phyloP scores from a whole-genome alignment of 2,888 invertebrate genomes.

The Aphodius granarius region DNA sequence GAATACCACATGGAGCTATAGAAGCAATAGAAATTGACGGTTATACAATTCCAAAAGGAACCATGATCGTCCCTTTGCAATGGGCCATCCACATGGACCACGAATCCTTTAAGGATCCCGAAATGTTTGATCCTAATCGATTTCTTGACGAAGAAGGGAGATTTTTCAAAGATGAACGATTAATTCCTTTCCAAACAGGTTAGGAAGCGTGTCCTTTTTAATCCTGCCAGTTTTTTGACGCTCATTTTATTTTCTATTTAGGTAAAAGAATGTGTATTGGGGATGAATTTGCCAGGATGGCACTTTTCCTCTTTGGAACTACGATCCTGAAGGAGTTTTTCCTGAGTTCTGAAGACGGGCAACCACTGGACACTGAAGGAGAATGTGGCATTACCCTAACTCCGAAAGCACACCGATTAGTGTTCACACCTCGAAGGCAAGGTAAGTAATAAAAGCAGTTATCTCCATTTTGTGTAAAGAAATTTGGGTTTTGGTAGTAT shows the following conservation, averaged over 20 bases:
- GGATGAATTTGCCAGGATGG: conserved; percentile 78
- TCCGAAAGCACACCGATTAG: conserved; percentile 62
- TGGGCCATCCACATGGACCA: conserved; percentile 81
- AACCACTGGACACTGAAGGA: conserved; percentile 65
- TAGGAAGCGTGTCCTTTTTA: conserved; percentile 24
- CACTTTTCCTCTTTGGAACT: conserved; percentile 65
- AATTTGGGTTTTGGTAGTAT: background rate
- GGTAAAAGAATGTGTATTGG: conserved; percentile 86
- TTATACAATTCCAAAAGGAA: conserved; percentile 68
- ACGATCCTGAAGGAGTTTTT: conserved; percentile 63
- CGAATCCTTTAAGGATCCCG: conserved; percentile 67
- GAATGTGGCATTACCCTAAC: conserved; percentile 75
- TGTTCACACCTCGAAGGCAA: conserved; percentile 41
- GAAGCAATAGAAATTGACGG: conserved; percentile 54
- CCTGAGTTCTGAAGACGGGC: conserved; percentile 48
- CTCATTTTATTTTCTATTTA: conserved; percentile 46
- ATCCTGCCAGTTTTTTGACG: background rate
- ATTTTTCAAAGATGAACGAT: conserved; percentile 66
- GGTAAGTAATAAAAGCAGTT: conserved; percentile 3
- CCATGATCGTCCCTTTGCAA: conserved; percentile 77
- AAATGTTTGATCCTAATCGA: conserved; percentile 67
- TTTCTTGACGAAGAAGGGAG: conserved; percentile 68
- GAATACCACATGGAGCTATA: conserved; percentile 80
- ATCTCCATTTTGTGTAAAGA: background rate
- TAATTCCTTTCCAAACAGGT: conserved; percentile 86